Conservation (phyloP, 2,113 vertebrate genomes). For the Hippolais icterina region DNA sequence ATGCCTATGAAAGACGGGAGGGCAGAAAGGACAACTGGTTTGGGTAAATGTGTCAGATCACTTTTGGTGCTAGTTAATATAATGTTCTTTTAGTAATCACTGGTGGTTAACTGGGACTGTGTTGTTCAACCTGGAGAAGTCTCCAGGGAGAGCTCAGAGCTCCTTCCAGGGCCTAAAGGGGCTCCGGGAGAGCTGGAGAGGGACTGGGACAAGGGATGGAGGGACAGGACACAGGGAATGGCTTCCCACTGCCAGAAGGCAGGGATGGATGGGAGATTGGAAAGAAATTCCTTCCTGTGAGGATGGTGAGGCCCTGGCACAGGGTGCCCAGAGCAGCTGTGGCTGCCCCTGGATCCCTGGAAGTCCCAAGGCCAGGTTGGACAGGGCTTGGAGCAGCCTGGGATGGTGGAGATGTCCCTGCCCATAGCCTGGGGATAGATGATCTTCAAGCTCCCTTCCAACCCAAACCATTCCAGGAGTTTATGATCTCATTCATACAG, state of each 20-base stretch:
- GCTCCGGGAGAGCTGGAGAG: neutral
- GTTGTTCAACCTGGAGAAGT: neutral
- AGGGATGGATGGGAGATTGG: fast-evolving
- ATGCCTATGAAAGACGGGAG: neutral
- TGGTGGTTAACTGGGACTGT: neutral
- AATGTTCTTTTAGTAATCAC: neutral
- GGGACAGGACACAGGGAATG: neutral
- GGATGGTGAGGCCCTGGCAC: neutral
- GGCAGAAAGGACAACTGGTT: neutral
- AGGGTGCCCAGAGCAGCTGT: neutral
- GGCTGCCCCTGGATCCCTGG: neutral
- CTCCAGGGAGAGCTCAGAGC: neutral
- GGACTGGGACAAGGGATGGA: neutral
- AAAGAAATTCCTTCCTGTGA: fast-evolving
- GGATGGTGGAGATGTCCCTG: neutral
- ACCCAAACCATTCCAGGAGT: neutral
- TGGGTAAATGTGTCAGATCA: neutral
- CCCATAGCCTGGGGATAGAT: neutral
- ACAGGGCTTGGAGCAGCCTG: fast-evolving
- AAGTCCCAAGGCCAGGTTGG: fast-evolving
- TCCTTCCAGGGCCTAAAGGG: neutral
- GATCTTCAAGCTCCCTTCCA: neutral
- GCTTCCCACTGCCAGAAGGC: neutral
- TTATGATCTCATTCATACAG: neutral
- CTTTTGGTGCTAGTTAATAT: neutral